Evolutionary conservation across 2,888 invertebrate species (phyloP).

Genomic region (Asteroscopus sphinx): DNA sequence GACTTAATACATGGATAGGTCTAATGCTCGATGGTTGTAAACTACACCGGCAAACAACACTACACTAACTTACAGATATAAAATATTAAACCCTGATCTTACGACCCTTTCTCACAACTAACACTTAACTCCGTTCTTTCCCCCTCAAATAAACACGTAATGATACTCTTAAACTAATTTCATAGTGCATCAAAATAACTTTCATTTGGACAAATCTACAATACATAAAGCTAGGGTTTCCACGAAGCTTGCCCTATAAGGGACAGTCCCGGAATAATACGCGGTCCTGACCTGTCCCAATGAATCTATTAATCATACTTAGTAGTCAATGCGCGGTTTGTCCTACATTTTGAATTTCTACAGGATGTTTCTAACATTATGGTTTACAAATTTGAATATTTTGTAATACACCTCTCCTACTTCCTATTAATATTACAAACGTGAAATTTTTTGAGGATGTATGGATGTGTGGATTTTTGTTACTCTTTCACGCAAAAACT

Average conservation of each 20-base stretch:
- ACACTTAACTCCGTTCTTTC: slow-evolving; percentile 26
- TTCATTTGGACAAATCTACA: slow-evolving; percentile 34
- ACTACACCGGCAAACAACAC: no score
- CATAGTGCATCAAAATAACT: slow-evolving; percentile 4
- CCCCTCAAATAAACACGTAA: slow-evolving; percentile 21
- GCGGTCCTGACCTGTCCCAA: slow-evolving; percentile 75
- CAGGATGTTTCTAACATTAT: slow-evolving; percentile 54
- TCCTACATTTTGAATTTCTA: slow-evolving; percentile 62
- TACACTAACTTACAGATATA: no score
- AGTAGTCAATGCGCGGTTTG: slow-evolving; percentile 64
- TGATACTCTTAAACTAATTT: slow-evolving; percentile 18
- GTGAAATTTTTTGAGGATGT: no score
- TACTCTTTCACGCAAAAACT: no score
- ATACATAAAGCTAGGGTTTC: slow-evolving; percentile 43
- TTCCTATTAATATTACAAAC: no score
- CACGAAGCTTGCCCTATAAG: slow-evolving; percentile 58
- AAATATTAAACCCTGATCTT: not conserved
- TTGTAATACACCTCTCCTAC: not conserved
- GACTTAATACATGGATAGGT: no score
- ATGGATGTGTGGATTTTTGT: no score
- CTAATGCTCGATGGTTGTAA: no score
- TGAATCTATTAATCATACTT: slow-evolving; percentile 82
- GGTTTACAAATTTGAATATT: slow-evolving; percentile 13
- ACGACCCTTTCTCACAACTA: slow-evolving; percentile 1
- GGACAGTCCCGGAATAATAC: slow-evolving; percentile 62